Base-by-base conservation (phyloP, 2,797 vertebrate species). In the Loris lydekkerianus region DNA sequence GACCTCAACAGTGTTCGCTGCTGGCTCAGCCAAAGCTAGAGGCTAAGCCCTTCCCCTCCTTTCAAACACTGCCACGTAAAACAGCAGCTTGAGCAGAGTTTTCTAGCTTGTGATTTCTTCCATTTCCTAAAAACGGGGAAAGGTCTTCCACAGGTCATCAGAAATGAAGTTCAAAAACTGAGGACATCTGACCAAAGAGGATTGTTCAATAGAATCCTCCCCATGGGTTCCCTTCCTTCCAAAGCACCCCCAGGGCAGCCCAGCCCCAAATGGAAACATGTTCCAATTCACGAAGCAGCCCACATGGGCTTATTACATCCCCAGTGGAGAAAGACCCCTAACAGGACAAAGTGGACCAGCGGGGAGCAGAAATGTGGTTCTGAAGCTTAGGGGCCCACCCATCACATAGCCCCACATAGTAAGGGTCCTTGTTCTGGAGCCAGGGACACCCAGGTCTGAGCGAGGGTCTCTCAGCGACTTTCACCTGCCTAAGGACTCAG, bases 101-200 rank as follows among this genome's bases (percentile, higher is more conserved):
- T 43, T 53, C 82, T 81, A 92, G 23, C 85, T 34, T 1, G 49
- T 34, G 86, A 91, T 37, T 20, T 61, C 89, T 90, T 58, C 58
- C 69, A n/a, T 81, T 49, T 85, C 87, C 29, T n/a, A 34, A 78
- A 89, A 58, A 43, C 9, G 46, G 89, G 53, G n/a, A 67, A 67
- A 88, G 58, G 88, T 78, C 94, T 82, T 94, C 27, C 91, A 69
- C 43, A 72, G 95, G 67, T 90, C 87, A 56, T 94, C 78, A 70
- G 63, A 92, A 78, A 65, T 27, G 23, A 76, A 80, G 73, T 82
- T 95, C 43, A 37, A 75, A 86, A 75, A 27, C 89, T 9, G 1
- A 80, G 88, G 81, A 80, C 96, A 94, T 95, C 88, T 96, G 96
- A 78, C 53, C 37, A 1, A 53, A 86, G 81, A 56, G 5, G 17